Conservation (phyloP, 2,797 vertebrate genomes). For the Crocidura indochinensis region DNA sequence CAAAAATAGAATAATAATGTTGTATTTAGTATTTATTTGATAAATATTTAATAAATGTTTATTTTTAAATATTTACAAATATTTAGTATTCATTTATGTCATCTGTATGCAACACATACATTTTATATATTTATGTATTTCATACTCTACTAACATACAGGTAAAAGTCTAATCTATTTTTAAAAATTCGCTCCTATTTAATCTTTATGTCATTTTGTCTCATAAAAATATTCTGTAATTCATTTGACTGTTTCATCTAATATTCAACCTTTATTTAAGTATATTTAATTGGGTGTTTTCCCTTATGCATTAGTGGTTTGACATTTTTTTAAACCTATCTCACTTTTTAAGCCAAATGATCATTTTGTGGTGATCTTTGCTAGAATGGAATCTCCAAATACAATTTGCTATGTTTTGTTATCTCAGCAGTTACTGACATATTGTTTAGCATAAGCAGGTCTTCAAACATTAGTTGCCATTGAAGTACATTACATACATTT, state of each 20-base stretch:
- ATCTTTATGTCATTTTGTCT: neutral
- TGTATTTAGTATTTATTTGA: neutral
- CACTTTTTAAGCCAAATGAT: neutral
- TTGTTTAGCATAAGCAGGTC: neutral
- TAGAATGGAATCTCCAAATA: neutral
- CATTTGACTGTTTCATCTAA: neutral
- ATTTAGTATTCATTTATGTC: neutral
- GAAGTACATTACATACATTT: neutral
- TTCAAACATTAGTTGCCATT: neutral
- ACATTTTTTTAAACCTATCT: neutral
- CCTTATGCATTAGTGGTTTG: accelerated
- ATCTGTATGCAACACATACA: neutral
- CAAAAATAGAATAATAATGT: neutral
- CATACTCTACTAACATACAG: neutral
- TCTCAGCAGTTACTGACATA: neutral
- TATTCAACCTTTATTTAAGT: neutral
- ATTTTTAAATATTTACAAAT: neutral
- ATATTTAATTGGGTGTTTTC: neutral
- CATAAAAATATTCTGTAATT: neutral
- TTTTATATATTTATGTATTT: neutral
- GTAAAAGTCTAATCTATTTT: too few species aligned
- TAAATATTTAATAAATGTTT: too few species aligned
- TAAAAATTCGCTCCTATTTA: too few species aligned
- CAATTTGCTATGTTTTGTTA: neutral
- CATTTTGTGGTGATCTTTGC: neutral